These are phyloP conservation scores for Clostera curtula DNA, from an alignment of 2,888 invertebrate species.

Conservation along the genomic window DNA sequence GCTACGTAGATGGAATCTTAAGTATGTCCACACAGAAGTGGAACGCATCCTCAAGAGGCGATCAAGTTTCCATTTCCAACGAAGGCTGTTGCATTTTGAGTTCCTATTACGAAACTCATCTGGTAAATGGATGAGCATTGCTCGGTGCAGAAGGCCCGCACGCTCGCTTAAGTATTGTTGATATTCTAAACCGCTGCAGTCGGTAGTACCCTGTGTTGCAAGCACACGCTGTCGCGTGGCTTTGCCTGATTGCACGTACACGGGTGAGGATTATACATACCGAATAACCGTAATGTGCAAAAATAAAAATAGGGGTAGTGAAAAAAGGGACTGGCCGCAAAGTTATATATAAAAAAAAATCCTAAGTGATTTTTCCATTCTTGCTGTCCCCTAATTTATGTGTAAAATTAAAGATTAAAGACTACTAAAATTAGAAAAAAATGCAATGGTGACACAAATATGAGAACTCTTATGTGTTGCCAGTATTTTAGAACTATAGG, in stretches of 20 bases:
- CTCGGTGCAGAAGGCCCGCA: conserved; percentile 36
- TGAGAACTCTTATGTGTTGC: no score
- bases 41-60: conserved; percentile 31
- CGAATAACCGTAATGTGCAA: conserved; percentile 24
- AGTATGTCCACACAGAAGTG: conserved; percentile 11
- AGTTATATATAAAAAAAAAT: no score
- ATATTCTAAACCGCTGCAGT: conserved; percentile 61
- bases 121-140: conserved; percentile 50
- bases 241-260: conserved; percentile 56
- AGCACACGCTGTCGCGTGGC: conserved; percentile 58
- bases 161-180: conserved; percentile 58
- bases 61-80: conserved; percentile 42
- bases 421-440: no score
- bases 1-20: conserved; percentile 15
- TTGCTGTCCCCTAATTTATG: no score
- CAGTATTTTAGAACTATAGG: no score
- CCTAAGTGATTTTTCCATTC: no score
- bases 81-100: conserved; percentile 40
- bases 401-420: no score
- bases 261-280: conserved; percentile 27
- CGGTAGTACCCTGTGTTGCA: conserved; percentile 41
- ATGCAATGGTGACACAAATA: no score
- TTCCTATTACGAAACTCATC: conserved; percentile 59
- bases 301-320: no score
- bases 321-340: no score